Percentiles rank a stretch among this genome's conserved stretches.
These are phyloP conservation scores for Drosophila nebulosa DNA, from an alignment of 1,140 invertebrate species.

Conservation along the genomic window DNA sequence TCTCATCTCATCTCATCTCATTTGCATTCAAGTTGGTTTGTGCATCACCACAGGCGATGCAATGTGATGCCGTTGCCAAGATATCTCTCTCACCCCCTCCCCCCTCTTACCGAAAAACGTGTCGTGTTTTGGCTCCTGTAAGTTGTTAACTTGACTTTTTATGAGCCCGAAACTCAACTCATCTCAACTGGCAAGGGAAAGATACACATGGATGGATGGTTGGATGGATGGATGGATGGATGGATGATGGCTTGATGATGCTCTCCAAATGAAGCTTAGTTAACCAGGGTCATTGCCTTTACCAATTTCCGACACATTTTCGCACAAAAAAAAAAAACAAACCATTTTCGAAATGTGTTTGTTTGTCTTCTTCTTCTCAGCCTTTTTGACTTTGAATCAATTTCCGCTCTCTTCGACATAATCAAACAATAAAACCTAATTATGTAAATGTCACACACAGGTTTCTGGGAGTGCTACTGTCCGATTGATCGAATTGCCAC, in stretches of 20 bases:
- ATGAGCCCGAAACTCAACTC: constrained; percentile 30
- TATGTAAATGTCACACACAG: constrained; percentile 73
- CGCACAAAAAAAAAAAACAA: not conserved
- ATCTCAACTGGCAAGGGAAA: constrained; percentile 18
- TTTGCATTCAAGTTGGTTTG: constrained; percentile 7
- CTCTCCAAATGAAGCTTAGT: not conserved
- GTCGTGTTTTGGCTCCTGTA: constrained; percentile 56
- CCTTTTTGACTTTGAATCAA: constrained; percentile 44
- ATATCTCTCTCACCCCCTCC: not conserved
- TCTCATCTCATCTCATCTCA: not conserved
- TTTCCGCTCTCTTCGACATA: constrained; percentile 22
- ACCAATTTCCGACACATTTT: constrained; percentile 1
- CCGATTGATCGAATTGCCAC: constrained; percentile 31
- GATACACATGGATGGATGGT: not conserved
- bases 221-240: not conserved
- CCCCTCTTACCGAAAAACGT: constrained; percentile 12
- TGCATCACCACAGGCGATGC: not conserved
- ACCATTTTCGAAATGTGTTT: not conserved
- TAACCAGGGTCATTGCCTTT: constrained; percentile 12
- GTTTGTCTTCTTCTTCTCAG: constrained; percentile 18
- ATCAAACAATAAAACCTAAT: constrained; percentile 65
- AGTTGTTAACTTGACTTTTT: constrained; percentile 59
- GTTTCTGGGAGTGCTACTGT: constrained; percentile 34
- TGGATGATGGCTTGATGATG: not conserved
- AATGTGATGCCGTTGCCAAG: constrained; percentile 7